These are phyloP conservation scores for Microtus oregoni DNA, from an alignment of 2,113 vertebrate species.

Conservation along the genomic window DNA sequence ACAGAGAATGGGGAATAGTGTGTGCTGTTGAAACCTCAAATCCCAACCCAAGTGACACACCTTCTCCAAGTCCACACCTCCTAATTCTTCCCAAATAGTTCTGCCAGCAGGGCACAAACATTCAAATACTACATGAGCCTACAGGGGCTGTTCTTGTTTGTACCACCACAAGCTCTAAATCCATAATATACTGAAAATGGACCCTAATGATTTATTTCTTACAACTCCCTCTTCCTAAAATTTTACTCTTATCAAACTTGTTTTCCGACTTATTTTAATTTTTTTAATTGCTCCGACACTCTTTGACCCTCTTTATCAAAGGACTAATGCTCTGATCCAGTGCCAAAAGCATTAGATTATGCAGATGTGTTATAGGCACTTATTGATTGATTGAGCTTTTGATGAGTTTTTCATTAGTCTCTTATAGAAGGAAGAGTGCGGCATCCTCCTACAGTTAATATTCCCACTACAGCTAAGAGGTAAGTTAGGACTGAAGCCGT, in stretches of 20 bases:
- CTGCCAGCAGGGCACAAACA: not conserved
- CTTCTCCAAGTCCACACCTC: not conserved
- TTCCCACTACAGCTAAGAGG: not conserved
- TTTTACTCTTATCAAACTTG: not conserved
- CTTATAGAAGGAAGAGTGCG: not conserved
- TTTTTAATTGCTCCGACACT: not conserved
- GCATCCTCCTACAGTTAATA: not conserved
- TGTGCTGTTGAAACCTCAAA: not conserved
- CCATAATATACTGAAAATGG: not conserved
- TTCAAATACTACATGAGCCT: not conserved
- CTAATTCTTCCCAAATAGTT: not conserved
- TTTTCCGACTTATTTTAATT: not conserved
- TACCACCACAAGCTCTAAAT: not conserved
- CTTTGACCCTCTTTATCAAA: not conserved
- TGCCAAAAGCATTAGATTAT: not conserved
- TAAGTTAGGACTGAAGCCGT: not conserved
- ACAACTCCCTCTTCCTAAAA: not conserved
- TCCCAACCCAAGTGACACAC: not conserved
- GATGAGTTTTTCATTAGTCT: not conserved
- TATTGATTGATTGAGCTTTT: not conserved
- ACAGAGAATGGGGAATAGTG: not conserved
- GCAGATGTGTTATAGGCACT: not conserved
- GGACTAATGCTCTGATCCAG: too few species aligned
- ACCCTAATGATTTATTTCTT: not conserved
- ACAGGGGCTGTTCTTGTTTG: not conserved